Base-by-base conservation (phyloP, 2,888 invertebrate genomes). In the Mythimna ferrago region DNA sequence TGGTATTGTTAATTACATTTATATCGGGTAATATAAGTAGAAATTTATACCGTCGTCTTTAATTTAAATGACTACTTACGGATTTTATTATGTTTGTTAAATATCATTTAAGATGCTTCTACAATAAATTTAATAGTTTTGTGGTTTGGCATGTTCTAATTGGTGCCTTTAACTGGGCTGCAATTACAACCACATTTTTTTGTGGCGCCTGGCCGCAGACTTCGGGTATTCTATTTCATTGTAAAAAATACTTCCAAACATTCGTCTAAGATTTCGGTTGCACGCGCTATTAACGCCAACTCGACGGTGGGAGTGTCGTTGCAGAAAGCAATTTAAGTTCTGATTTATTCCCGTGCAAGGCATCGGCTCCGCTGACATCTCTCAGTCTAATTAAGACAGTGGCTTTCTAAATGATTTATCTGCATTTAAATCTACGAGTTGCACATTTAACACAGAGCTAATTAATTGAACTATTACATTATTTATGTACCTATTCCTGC, bases 221-320 rank as follows among this genome's bases (percentile, higher is more conserved):
- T 85, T 84, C 66, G 53, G 80, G 86, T 88, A 89, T 94, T 89
- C 87, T 90, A 91, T 95, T 94, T 92, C 94, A 91, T 75, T 86
- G 89, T 90, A 93, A 95, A 95, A 95, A 94, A 93, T 88, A 88
- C 89, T 91, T 88, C 89, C 87, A 92, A 93, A 92, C 91, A 93
- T 91, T 92, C 92, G 93, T 92, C 92, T 93, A 92, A 92, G 88
- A 93, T 95, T 94, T 93, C 93, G 92, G 93, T 92, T 95, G 94
- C 95, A 96, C 95, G 96, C 95, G 94, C 95, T 94, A 96, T 96
- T 96, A 95, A 95, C 94, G 93, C 92, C 92, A 91, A 93, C 89
- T 93, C 92, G 93, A 90, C 93, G 92, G 91, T 94, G 93, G 95
- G 95, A 92, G 95, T 94, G 94, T 92, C 94, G 92, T 92, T 92